These are phyloP conservation scores for Rhabdornis inornatus DNA, from an alignment of 2,113 vertebrate genomes.

Conservation along the genomic window DNA sequence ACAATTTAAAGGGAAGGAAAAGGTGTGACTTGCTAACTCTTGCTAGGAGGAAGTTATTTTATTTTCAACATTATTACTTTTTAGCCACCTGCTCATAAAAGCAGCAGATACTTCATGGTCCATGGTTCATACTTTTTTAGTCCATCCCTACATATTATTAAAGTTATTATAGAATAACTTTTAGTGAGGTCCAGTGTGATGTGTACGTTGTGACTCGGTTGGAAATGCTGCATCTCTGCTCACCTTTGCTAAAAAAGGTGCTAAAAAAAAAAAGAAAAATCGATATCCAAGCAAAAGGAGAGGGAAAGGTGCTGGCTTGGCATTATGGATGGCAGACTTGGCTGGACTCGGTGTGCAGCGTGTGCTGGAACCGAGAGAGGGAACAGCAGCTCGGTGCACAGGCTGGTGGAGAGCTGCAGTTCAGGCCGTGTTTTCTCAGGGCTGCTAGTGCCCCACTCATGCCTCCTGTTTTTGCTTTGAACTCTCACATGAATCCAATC, in stretches of 20 bases:
- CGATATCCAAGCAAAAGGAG: neutral
- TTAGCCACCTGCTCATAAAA: neutral
- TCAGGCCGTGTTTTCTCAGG: neutral
- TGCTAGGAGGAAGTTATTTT: neutral
- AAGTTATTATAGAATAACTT: neutral
- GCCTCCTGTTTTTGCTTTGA: neutral
- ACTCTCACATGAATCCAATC: neutral
- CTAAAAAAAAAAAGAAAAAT: neutral
- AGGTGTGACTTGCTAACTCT: neutral
- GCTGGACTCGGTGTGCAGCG: accelerated
- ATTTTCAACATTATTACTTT: neutral
- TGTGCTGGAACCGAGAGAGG: neutral
- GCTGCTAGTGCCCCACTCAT: neutral
- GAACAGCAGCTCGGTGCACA: accelerated
- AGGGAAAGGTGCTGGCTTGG: neutral
- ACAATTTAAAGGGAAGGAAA: neutral
- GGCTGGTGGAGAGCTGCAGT: neutral
- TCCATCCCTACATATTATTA: neutral
- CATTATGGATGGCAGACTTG: accelerated
- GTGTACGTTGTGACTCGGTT: neutral
- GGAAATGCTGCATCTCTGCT: neutral
- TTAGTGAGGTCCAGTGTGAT: neutral
- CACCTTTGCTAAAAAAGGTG: no score
- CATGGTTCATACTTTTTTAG: neutral
- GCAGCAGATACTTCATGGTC: neutral